Base-by-base conservation (phyloP, 2,797 vertebrate genomes). In the Nasua narica region DNA sequence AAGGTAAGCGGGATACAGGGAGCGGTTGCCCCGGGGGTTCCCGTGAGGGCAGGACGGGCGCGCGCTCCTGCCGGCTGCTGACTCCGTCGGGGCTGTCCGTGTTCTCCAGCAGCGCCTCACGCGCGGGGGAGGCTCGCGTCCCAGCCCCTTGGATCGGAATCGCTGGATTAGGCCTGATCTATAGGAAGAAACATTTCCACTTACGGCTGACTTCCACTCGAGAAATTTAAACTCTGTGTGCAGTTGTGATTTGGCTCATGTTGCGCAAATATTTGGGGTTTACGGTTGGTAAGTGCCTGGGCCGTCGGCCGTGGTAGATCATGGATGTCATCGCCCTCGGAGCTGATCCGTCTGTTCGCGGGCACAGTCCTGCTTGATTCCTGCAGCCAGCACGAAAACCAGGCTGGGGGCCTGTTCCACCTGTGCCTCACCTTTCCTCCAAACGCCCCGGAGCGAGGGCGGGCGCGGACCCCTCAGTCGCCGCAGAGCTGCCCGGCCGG, bases 401-500 rank as follows among this genome's bases (percentile, higher is more conserved):
- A 25, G 9, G 37, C 50, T 1, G 23, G 3, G 5, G 48, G 27
- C n/a, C 88, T 4, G 21, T 43, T 3, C 27, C 48, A 8, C 27
- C 48, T 15, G 18, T n/a, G 37, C 48, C 60, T 8, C 1, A 23
- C 29, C 48, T 13, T 23, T 12, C 29, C 27, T 27, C 43, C 56
- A 52, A 4, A 37, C 1, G 15, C 46, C 0, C 1, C 0, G 58
- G 27, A 84, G 69, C 40, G 21, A 18, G 9, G 35, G 19, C 3
- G 15, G 40, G 27, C 0, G 0, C 27, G 2, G 16, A 2, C 35
- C 35, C 8, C 19, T 16, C 13, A 1, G 43, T 18, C 5, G 4
- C 81, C 3, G 21, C 46, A 9, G 50, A 8, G 35, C 48, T 10
- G 27, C 46, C 2, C 9, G 2, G 14, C 0, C 1, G 40, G 14